Base-by-base conservation (phyloP, 2,113 vertebrate genomes). In the Strix uralensis region DNA sequence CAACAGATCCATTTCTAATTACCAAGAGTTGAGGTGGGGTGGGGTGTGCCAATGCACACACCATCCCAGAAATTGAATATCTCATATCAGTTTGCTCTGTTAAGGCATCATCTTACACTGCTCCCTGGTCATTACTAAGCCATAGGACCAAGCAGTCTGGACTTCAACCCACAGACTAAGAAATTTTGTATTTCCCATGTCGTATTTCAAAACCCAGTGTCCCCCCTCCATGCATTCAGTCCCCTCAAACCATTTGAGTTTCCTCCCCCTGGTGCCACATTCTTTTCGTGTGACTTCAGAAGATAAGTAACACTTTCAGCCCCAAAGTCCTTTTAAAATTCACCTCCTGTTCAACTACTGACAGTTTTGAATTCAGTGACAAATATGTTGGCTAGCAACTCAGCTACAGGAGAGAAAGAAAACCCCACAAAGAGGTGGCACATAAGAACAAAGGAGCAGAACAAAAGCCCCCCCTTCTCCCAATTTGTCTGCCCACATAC, bases 401-500 rank as follows among this genome's bases (percentile, higher is more conserved):
- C 20, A 11, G 49, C 83, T 91, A 71, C 15, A 84, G 91, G 52
- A 86, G 47, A 86, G 81, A 91, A 88, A 93, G 92, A 13, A 92
- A 93, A 69, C 62, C 54, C 81, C 93, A 80, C 62, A 62, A 92
- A 90, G 77, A 90, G 78, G 49, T 77, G 71, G 90, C 92, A 91
- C 40, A 1, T 11, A 78, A 92, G 83, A 92, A 94, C 93, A 95
- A 96, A 97, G 78, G 22, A 88, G 77, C 49, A 92, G 91, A 87
- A 97, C 89, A 94, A 97, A 97, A 93, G 82, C 46, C 81, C 74
- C 81, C 81, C 49, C 58, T 86, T 84, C 58, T 91, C 78, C 88
- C 86, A 97, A 95, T 84, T 90, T 91, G 88, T 90, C 90, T 96
- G 87, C 81, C 93, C 95, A 95, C 87, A 96, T 95, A 93, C 82